Conservation (phyloP, 30 jellyfish, hydroid and myxozoan genomes). For the Aurelia sp. region DNA sequence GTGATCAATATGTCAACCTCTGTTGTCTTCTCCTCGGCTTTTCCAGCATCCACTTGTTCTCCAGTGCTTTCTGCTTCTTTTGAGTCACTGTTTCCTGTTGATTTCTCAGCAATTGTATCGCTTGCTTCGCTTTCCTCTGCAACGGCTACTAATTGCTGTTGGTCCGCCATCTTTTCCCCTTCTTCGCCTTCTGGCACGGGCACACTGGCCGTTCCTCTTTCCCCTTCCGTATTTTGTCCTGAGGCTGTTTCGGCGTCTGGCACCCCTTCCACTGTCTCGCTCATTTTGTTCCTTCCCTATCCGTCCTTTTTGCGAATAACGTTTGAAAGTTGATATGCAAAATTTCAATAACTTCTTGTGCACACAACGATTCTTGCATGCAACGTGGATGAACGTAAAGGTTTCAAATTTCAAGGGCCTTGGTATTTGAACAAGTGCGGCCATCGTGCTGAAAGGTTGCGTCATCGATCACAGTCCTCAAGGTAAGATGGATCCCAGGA, state of each 20-base stretch:
- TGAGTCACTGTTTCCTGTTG: neutral
- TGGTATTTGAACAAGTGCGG: too few relatives aligned
- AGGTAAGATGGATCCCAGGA: too few relatives aligned
- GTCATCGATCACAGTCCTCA: too few relatives aligned
- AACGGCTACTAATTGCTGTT: neutral
- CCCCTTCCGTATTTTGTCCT: neutral
- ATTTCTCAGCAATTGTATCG: neutral
- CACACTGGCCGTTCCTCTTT: neutral
- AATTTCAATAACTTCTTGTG: too few relatives aligned
- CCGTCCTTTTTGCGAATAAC: neutral
- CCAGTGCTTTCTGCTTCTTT: neutral
- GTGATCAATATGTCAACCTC: conserved; percentile 10
- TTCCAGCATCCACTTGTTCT: neutral
- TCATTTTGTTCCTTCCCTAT: neutral
- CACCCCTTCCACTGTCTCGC: neutral
- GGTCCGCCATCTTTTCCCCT: conserved; percentile 6
- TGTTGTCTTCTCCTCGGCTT: conserved; percentile 3
- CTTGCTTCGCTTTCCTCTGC: neutral
- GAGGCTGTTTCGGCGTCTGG: neutral
- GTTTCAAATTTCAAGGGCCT: too few relatives aligned
- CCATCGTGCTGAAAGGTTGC: too few relatives aligned
- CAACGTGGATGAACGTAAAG: too few relatives aligned
- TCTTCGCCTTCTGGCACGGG: neutral
- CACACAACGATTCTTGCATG: too few relatives aligned
- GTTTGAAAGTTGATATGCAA: neutral